Evolutionary conservation across 2,888 invertebrate genomes (phyloP).

Genomic region (Rhodophaea formosa): DNA sequence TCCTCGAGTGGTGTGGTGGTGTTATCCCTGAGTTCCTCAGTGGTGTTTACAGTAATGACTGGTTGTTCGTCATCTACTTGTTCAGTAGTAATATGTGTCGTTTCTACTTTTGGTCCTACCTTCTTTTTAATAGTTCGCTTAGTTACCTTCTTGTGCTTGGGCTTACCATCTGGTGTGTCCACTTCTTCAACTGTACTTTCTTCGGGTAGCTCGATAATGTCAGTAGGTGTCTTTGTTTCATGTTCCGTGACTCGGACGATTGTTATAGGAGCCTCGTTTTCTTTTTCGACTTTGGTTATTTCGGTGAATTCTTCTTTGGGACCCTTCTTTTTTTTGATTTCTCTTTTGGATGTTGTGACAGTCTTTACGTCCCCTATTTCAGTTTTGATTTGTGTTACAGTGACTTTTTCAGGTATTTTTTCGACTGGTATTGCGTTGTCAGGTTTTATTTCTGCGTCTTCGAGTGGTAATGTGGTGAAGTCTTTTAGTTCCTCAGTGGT

Average conservation of each 20-base stretch:
- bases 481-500: constrained; percentile 36
- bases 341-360: constrained; percentile 39
- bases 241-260: constrained; percentile 42
- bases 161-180: constrained; percentile 36
- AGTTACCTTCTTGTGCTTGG: constrained; percentile 44
- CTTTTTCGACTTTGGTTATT: constrained; percentile 63
- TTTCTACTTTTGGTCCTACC: constrained; percentile 40
- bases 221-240: constrained; percentile 22
- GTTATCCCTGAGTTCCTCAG: constrained; percentile 35
- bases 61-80: constrained; percentile 36
- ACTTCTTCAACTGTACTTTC: constrained; percentile 49
- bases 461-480: constrained; percentile 33
- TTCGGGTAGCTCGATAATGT: constrained; percentile 36
- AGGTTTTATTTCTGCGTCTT: constrained; percentile 13
- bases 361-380: constrained; percentile 47
- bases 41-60: constrained; percentile 26
- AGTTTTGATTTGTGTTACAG: constrained; percentile 39
- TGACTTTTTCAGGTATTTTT: neutral
- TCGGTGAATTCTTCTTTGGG: constrained; percentile 67
- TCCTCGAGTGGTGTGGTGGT: constrained; percentile 28
- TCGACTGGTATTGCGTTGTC: constrained; percentile 32
- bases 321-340: constrained; percentile 57
- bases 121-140: constrained; percentile 46
- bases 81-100: constrained; percentile 31
- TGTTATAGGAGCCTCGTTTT: constrained; percentile 51